phyloP scores from a whole-genome alignment of 2,888 invertebrate genomes.

The Abrostola tripartita region DNA sequence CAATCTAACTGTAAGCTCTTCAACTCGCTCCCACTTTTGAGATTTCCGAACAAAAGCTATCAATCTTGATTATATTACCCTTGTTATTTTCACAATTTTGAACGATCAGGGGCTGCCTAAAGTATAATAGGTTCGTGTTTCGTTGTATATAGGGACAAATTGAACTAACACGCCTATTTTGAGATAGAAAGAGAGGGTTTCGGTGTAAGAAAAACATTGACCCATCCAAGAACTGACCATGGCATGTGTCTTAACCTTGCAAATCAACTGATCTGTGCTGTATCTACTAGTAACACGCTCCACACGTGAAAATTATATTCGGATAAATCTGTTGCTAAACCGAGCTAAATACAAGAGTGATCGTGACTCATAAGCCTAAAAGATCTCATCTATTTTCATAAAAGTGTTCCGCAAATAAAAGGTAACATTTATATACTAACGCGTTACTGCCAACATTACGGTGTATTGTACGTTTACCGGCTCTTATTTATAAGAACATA shows the following conservation, averaged over 20 bases:
- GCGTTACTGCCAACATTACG: slow-evolving; percentile 48
- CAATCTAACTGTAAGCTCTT: slow-evolving; percentile 21
- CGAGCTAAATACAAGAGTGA: slow-evolving; percentile 4
- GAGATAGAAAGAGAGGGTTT: not conserved
- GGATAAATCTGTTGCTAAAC: no score
- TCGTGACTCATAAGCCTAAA: slow-evolving; percentile 20
- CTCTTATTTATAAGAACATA: slow-evolving; percentile 44
- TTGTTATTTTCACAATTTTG: slow-evolving; percentile 15
- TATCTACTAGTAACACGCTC: no score
- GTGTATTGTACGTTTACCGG: slow-evolving; percentile 29
- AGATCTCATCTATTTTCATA: slow-evolving; percentile 43
- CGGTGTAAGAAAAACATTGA: no score
- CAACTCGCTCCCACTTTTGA: slow-evolving; percentile 16
- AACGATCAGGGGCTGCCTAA: slow-evolving; percentile 4
- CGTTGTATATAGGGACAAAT: not conserved
- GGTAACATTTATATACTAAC: slow-evolving; percentile 44
- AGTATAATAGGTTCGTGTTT: not conserved
- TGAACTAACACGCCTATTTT: not conserved
- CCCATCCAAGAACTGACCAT: no score
- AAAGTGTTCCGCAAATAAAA: slow-evolving; percentile 43
- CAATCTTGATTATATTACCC: slow-evolving; percentile 28
- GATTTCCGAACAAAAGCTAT: slow-evolving; percentile 35
- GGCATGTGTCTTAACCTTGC: no score
- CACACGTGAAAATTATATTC: no score
- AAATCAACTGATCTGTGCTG: no score